phyloP scores from a whole-genome alignment of 2,888 invertebrate species.

The Congeria kusceri region DNA sequence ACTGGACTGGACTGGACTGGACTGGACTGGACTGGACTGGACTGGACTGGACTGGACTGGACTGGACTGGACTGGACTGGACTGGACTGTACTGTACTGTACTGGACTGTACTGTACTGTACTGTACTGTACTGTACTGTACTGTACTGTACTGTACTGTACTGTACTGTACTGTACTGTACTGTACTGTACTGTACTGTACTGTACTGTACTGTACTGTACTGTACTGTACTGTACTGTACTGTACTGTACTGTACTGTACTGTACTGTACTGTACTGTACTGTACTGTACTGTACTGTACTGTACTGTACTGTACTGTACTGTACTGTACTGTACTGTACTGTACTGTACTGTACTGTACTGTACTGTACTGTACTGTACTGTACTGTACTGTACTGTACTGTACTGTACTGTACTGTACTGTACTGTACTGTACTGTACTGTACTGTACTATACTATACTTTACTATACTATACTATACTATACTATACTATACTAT shows the following conservation, averaged over 20 bases:
- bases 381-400: conserved; percentile 26
- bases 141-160: too few relatives aligned
- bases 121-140: too few relatives aligned
- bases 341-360: conserved; percentile 9
- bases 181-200: too few relatives aligned
- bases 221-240: neutral
- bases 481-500: conserved; percentile 20
- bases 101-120: too few relatives aligned
- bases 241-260: conserved; percentile 16
- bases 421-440: conserved; percentile 22
- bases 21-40: too few relatives aligned
- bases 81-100: too few relatives aligned
- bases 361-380: conserved; percentile 18
- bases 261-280: conserved; percentile 22
- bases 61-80: too few relatives aligned
- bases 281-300: neutral
- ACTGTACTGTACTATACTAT: conserved; percentile 18
- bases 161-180: too few relatives aligned
- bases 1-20: too few relatives aligned
- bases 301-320: conserved; percentile 9
- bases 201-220: too few relatives aligned
- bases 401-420: conserved; percentile 23
- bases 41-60: too few relatives aligned
- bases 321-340: conserved; percentile 14
- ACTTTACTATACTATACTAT: conserved; percentile 15